phyloP scores from a whole-genome alignment of 2,113 vertebrate genomes.

The Nycticorax nycticorax region DNA sequence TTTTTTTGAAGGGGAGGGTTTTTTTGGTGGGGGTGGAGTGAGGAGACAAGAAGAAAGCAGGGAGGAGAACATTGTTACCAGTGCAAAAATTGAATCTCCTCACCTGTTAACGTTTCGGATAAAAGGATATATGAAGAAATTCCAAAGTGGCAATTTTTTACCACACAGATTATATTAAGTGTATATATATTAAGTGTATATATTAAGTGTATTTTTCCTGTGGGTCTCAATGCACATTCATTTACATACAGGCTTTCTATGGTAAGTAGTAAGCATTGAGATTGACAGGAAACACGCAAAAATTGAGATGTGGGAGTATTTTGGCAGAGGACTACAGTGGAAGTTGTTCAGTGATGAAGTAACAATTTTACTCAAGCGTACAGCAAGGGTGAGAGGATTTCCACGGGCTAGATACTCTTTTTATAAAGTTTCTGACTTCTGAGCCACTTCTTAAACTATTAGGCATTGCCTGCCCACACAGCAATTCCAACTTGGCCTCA shows the following conservation, averaged over 20 bases:
- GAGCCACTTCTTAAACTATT: not conserved
- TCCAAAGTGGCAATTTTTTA: not conserved
- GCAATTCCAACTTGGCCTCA: not conserved
- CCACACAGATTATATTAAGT: not conserved
- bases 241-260: not conserved
- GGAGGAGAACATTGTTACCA: not conserved
- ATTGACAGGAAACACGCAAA: not conserved
- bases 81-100: not conserved
- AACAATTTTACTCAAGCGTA: not conserved
- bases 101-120: not conserved
- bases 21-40: rapidly evolving
- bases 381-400: not conserved
- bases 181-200: too few species aligned
- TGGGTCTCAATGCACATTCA: not conserved
- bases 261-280: not conserved
- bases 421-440: not conserved
- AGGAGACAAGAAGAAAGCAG: not conserved
- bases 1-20: not conserved
- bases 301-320: not conserved
- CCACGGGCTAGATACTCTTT: not conserved
- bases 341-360: not conserved
- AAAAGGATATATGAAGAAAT: not conserved
- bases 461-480: not conserved
- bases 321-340: not conserved
- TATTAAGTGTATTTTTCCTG: not conserved